phyloP scores from a whole-genome alignment of 1,140 invertebrate species.

The Megathymus violae region DNA sequence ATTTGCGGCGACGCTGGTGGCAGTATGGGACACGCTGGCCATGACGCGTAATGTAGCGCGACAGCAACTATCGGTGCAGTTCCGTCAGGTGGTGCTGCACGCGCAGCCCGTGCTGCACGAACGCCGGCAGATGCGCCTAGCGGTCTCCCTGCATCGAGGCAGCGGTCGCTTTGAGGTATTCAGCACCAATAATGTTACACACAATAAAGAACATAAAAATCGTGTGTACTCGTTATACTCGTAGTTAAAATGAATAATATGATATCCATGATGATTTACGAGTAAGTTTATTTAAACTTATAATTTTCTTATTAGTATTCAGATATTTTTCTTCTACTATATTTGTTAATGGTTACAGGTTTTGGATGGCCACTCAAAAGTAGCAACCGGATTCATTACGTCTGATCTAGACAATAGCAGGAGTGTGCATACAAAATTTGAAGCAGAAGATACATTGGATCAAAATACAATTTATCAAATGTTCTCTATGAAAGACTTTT shows the following conservation, averaged over 20 bases:
- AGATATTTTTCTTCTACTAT: too few species aligned
- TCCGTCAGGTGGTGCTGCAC: constrained; percentile 43
- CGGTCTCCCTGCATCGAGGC: constrained; percentile 45
- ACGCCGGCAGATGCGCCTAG: constrained; percentile 40
- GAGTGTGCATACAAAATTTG: background rate
- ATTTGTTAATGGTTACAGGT: constrained; percentile 2
- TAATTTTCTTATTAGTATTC: too few species aligned
- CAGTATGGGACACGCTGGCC: constrained; percentile 59
- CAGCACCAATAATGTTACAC: too few species aligned
- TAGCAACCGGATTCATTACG: constrained; percentile 6
- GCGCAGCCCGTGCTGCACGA: constrained; percentile 50
- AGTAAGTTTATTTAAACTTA: too few species aligned
- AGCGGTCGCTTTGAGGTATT: constrained; percentile 62
- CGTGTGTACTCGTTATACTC: too few species aligned
- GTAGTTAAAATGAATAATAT: too few species aligned
- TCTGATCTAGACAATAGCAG: background rate
- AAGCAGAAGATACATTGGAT: background rate
- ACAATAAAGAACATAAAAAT: too few species aligned
- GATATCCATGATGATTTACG: too few species aligned
- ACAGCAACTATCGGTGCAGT: constrained; percentile 46
- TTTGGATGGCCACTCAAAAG: constrained; percentile 7
- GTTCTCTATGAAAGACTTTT: constrained; percentile 18
- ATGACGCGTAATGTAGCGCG: constrained; percentile 44
- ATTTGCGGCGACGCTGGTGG: constrained; percentile 48
- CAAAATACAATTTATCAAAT: constrained; percentile 26